phyloP scores from a whole-genome alignment of 2,797 vertebrate species.

The Thripadectes ignobilis region DNA sequence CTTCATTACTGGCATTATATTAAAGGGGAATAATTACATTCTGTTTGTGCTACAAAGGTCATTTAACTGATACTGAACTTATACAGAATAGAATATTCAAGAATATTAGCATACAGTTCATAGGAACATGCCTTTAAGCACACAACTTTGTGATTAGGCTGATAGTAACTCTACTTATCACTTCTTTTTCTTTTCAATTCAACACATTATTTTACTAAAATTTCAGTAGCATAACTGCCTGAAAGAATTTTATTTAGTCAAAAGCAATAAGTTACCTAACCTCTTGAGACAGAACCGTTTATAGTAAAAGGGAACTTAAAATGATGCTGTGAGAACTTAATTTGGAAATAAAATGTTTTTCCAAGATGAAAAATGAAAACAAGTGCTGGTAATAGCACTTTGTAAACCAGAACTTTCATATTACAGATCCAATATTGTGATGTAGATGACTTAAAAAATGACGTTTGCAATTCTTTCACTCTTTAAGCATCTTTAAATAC shows the following conservation, averaged over 20 bases:
- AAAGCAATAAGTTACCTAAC: background rate
- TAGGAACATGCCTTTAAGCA: background rate
- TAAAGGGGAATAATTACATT: background rate
- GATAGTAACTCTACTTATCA: background rate
- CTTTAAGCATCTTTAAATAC: slow-evolving; percentile 46
- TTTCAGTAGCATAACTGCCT: background rate
- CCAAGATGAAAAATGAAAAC: slow-evolving; percentile 37
- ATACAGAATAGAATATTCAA: background rate
- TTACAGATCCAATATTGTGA: slow-evolving; percentile 3
- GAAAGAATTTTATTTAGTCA: background rate
- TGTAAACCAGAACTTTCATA: background rate
- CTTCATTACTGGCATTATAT: background rate
- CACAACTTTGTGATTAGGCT: background rate
- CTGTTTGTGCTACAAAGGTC: background rate
- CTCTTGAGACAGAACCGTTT: background rate
- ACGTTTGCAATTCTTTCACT: slow-evolving; percentile 27
- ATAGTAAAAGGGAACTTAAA: slow-evolving; percentile 20
- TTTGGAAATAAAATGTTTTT: slow-evolving; percentile 30
- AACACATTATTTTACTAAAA: background rate
- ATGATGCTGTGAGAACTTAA: slow-evolving; percentile 37
- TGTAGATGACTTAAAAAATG: background rate
- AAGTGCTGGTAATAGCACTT: background rate
- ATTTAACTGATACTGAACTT: background rate
- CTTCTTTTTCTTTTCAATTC: background rate
- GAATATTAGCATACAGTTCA: background rate